Base-by-base conservation (phyloP, 1,140 invertebrate species). In the Drosophila malerkotliana region DNA sequence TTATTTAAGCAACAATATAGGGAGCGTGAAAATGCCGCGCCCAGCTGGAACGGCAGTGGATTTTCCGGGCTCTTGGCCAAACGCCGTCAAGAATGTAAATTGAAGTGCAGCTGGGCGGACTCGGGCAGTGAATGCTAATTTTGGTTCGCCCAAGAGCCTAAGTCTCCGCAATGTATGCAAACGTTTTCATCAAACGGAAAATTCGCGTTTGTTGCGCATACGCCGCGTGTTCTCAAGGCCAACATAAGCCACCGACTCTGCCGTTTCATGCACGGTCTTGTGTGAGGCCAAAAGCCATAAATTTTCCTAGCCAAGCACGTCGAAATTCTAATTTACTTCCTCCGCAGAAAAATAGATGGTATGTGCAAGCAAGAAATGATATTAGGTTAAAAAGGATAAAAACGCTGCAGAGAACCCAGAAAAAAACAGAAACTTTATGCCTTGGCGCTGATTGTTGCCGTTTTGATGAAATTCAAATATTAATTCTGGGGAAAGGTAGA, bases 251-350 rank as follows among this genome's bases (percentile, higher is more conserved):
- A 28, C 18, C 2, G 24, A 32, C 62, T 24, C 32, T n/a, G 45
- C 30, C 24, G 14, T 9, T 37, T 32, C 47, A 32, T 49, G 47
- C 34, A 67, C 26, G 37, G 7, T 47, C n/a, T 49, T 73, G 15
- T 39, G 18, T 52, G 39, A 14, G 21, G 28, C 45, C 4, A 32
- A 53, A 67, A 73, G 30, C 61, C 52, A 80, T 84, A 85, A 62
- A 85, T 85, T 73, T 41, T 59, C 26, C 24, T 58, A 74, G 52
- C 57, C 49, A 51, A 71, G 67, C 62, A 80, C 47, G 68, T 56
- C 15, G 18, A 80, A 77, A 80, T 77, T 81, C 49, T 62, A 77
- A 85, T 85, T 73, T 85, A 74, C 62, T 84, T 77, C 44, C 45
- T 77, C 24, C n/a, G 8, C 24, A 69, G 21, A 21, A 1, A 56